A percentile compares a stretch with the other conserved stretches of the same genome.
phyloP scores from a whole-genome alignment of 30 jellyfish, hydroid and myxozoan species.

The Sanderia malayensis region DNA sequence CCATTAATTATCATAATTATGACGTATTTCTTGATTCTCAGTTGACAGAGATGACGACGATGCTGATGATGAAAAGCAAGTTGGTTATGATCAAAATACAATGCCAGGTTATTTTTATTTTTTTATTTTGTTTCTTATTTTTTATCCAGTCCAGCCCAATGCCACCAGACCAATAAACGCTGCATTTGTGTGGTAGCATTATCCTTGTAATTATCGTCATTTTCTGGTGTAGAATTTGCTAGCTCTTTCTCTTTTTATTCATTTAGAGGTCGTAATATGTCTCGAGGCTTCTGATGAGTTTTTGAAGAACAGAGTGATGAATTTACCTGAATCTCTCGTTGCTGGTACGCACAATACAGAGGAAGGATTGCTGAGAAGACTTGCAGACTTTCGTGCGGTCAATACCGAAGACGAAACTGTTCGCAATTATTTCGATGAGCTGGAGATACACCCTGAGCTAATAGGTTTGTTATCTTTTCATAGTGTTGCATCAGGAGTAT shows the following conservation, averaged over 20 bases:
- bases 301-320: slow-evolving; percentile 88
- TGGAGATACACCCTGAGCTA: slow-evolving; percentile 93
- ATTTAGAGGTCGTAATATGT: slow-evolving; percentile 76
- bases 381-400: slow-evolving; percentile 83
- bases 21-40: too few species aligned
- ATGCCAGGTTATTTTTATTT: slow-evolving; percentile 99
- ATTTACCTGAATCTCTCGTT: slow-evolving; percentile 86
- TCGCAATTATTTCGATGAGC: slow-evolving; percentile 85
- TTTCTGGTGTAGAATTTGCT: too few species aligned
- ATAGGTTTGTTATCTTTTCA: too few species aligned
- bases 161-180: too few species aligned
- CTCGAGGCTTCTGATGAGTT: slow-evolving; percentile 91
- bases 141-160: too few species aligned
- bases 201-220: too few species aligned
- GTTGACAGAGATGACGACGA: slow-evolving; percentile 90
- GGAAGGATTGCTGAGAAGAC: slow-evolving; percentile 89
- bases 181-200: too few species aligned
- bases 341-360: slow-evolving; percentile 97
- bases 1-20: too few species aligned
- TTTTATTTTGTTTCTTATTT: neutral
- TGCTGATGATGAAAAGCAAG: slow-evolving; percentile 52
- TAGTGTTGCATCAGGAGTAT: too few species aligned
- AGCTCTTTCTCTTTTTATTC: neutral
- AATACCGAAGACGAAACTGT: slow-evolving; percentile 97
- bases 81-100: slow-evolving; percentile 56